Evolutionary conservation across 2,797 vertebrate genomes (phyloP).

Genomic region (Rhadinocentrus ornatus): DNA sequence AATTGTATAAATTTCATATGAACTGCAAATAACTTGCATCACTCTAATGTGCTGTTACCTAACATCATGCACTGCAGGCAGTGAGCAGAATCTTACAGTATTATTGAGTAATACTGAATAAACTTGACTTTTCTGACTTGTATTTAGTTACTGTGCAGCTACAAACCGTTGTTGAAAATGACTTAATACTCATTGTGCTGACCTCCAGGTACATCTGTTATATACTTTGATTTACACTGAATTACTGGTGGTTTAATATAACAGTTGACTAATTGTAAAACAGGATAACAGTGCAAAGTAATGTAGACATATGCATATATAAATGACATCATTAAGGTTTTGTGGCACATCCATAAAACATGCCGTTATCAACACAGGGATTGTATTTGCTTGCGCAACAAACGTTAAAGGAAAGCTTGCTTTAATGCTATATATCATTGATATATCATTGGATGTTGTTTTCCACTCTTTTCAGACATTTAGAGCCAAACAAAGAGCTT

Average conservation of each 20-base stretch:
- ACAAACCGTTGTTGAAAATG: constrained; percentile 61
- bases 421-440: constrained; percentile 36
- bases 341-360: constrained; percentile 42
- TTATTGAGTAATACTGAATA: constrained; percentile 69
- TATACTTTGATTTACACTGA: constrained; percentile 60
- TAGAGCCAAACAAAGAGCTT: constrained; percentile 34
- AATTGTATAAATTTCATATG: constrained; percentile 63
- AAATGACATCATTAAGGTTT: constrained; percentile 35
- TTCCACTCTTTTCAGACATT: constrained; percentile 13
- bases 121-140: constrained; percentile 56
- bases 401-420: constrained; percentile 37
- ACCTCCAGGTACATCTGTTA: constrained; percentile 60
- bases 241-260: constrained; percentile 44
- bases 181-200: constrained; percentile 54
- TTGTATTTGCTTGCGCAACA: constrained; percentile 47
- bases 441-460: constrained; percentile 15
- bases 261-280: constrained; percentile 46
- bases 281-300: constrained; percentile 47
- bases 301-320: constrained; percentile 50
- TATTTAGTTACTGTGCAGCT: constrained; percentile 73
- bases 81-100: constrained; percentile 66
- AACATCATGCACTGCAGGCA: constrained; percentile 75
- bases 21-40: constrained; percentile 62
- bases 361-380: constrained; percentile 26
- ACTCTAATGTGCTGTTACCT: constrained; percentile 59